Conservation (phyloP, 2,888 invertebrate species). For the Blera fallax region DNA sequence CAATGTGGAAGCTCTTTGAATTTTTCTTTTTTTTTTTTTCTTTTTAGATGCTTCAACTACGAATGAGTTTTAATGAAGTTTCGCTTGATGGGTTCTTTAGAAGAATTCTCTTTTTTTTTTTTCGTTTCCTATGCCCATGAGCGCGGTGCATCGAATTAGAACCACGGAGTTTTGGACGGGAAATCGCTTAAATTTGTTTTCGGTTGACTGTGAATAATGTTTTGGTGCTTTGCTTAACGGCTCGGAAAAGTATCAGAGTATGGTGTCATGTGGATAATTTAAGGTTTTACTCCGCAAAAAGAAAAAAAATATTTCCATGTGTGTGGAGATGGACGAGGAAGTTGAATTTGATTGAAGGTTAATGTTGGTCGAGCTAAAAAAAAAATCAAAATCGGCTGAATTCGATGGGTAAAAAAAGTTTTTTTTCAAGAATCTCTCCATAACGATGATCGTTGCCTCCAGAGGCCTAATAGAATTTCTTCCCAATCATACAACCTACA, state of each 20-base stretch:
- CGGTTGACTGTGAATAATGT: conserved; percentile 42
- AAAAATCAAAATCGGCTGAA: background rate
- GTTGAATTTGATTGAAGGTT: conserved; percentile 13
- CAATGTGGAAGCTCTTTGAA: conserved; percentile 54
- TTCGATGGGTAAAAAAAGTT: too few species aligned
- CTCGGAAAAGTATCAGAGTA: conserved; percentile 36
- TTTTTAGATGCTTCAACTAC: conserved; percentile 29
- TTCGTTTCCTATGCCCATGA: conserved; percentile 31
- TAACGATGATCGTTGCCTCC: too few species aligned
- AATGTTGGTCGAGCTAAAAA: background rate
- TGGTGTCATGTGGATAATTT: conserved; percentile 49
- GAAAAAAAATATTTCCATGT: background rate
- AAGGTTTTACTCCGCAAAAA: too few species aligned
- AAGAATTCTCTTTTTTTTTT: conserved; percentile 55
- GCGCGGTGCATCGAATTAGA: conserved; percentile 57
- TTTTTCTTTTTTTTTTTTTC: background rate
- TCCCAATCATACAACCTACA: too few species aligned
- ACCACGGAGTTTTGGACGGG: conserved; percentile 33
- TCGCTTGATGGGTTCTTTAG: conserved; percentile 63
- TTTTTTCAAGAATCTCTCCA: too few species aligned
- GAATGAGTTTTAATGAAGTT: conserved; percentile 68
- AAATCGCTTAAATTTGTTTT: conserved; percentile 35
- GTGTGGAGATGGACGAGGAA: background rate
- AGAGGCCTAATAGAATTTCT: too few species aligned
- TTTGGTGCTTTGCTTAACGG: conserved; percentile 53